Conservation (phyloP, 2,113 vertebrate species). For the Naja naja region DNA sequence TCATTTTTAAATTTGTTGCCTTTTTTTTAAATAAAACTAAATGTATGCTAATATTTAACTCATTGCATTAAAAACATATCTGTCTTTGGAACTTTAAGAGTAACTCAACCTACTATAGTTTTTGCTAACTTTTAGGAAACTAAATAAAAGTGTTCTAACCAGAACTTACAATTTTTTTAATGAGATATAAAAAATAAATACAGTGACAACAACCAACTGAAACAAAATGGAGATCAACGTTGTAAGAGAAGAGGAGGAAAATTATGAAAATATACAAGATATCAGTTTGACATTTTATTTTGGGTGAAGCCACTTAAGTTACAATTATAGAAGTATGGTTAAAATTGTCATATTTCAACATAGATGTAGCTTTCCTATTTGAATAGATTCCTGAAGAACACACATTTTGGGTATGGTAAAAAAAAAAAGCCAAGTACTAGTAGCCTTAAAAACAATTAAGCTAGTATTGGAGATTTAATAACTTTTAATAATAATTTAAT, state of each 20-base stretch:
- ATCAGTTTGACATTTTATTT: conserved; percentile 11
- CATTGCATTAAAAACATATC: background rate
- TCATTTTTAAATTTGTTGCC: background rate
- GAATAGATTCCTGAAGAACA: background rate
- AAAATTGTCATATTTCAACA: background rate
- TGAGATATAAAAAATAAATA: background rate
- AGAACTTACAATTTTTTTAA: background rate
- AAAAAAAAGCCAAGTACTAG: background rate
- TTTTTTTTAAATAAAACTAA: background rate
- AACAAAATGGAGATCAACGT: background rate
- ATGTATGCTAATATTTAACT: background rate
- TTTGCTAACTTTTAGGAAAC: background rate
- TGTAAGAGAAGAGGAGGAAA: background rate
- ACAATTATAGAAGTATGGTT: background rate
- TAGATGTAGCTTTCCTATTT: background rate
- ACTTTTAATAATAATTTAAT: background rate
- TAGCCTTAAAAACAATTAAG: background rate
- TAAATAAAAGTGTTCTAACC: background rate
- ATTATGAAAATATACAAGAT: background rate
- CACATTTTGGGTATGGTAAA: background rate
- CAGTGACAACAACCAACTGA: background rate
- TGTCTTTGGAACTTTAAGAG: background rate
- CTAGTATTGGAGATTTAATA: background rate
- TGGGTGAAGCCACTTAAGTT: background rate
- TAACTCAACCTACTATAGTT: background rate